These are phyloP conservation scores for Martes flavigula DNA, from an alignment of 2,797 vertebrate genomes.

Conservation along the genomic window DNA sequence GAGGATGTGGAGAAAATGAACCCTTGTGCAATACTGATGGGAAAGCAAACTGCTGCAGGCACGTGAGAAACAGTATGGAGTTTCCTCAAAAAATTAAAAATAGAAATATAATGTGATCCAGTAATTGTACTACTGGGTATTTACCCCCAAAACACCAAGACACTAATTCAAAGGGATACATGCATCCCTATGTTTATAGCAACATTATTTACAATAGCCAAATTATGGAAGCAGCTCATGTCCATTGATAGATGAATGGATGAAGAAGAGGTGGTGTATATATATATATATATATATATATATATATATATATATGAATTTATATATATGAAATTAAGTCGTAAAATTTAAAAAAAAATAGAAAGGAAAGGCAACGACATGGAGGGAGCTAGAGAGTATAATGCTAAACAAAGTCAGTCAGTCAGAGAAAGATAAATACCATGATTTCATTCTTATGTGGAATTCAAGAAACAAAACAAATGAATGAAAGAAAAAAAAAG, in stretches of 20 bases:
- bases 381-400: not conserved
- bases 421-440: not conserved
- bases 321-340: not conserved
- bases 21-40: not conserved
- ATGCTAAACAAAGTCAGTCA: not conserved
- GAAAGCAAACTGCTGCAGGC: not conserved
- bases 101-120: not conserved
- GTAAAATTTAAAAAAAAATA: too few species aligned
- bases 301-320: too few species aligned
- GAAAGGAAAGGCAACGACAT: too few species aligned
- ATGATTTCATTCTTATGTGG: not conserved
- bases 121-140: not conserved
- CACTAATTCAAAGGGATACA: not conserved
- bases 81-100: not conserved
- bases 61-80: not conserved
- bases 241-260: not conserved
- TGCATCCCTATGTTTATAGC: not conserved
- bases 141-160: not conserved
- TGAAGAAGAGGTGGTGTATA: not conserved
- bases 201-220: not conserved
- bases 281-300: too few species aligned
- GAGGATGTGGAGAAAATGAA: not conserved
- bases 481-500: not conserved
- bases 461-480: not conserved
- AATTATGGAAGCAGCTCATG: not conserved